These are phyloP conservation scores for Phycodurus eques DNA, from an alignment of 2,113 vertebrate genomes.

Conservation along the genomic window DNA sequence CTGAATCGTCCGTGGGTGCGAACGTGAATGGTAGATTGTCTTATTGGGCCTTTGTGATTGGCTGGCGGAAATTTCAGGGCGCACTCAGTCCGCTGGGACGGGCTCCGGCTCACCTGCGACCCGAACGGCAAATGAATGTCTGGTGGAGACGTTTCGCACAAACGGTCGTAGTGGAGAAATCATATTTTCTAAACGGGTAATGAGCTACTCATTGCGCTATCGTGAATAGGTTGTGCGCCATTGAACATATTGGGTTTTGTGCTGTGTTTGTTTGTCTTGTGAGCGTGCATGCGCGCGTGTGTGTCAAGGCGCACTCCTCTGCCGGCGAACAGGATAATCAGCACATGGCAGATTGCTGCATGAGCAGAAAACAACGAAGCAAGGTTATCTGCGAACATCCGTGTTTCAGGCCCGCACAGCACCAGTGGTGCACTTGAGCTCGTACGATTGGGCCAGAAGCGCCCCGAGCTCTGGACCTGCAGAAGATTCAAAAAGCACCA, in stretches of 20 bases:
- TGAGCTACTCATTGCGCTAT: conserved; percentile 25
- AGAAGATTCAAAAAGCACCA: conserved; percentile 49
- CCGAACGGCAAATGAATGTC: too few relatives aligned
- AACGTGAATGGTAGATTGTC: too few relatives aligned
- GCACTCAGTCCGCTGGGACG: too few relatives aligned
- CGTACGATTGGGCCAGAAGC: conserved; percentile 22
- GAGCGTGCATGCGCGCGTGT: conserved; percentile 11
- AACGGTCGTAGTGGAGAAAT: conserved; percentile 2
- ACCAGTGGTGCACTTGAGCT: conserved; percentile 41
- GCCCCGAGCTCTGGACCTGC: conserved; percentile 31
- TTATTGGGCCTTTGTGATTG: too few relatives aligned
- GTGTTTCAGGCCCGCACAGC: conserved; percentile 63
- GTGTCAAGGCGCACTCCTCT: conserved; percentile 10
- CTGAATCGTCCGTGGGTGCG: too few relatives aligned
- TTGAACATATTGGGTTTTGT: conserved; percentile 35
- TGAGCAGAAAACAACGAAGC: conserved; percentile 58
- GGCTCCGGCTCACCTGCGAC: too few relatives aligned
- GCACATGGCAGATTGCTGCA: conserved; percentile 66
- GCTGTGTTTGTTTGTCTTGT: conserved; percentile 15
- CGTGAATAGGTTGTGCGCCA: conserved; percentile 27
- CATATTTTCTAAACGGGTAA: conserved; percentile 13
- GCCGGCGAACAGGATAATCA: conserved; percentile 66
- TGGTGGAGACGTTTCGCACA: neutral
- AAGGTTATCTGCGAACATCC: conserved; percentile 70
- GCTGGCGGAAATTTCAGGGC: too few relatives aligned